phyloP scores from a whole-genome alignment of 2,113 vertebrate species.

The Onychostruthus taczanowskii region DNA sequence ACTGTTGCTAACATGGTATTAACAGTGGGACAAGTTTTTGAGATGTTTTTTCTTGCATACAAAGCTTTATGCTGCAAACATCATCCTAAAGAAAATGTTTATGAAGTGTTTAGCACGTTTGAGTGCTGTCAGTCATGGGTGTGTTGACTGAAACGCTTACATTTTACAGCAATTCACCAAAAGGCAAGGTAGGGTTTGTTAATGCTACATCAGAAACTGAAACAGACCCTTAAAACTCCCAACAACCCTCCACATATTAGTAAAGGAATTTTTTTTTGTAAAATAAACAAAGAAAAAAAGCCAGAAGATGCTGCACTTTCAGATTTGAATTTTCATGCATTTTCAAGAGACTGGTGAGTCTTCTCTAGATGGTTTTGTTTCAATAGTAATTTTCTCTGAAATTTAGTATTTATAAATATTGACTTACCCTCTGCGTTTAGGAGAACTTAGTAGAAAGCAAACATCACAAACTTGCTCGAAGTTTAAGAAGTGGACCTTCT shows the following conservation, averaged over 20 bases:
- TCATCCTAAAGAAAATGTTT: not conserved
- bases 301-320: not conserved
- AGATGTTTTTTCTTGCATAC: constrained; percentile 40
- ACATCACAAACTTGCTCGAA: constrained; percentile 96
- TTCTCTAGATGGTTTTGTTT: not conserved
- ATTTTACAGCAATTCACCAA: not conserved
- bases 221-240: not conserved
- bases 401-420: not conserved
- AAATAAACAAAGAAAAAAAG: not conserved
- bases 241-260: not conserved
- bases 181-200: not conserved
- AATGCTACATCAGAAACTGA: not conserved
- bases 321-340: not conserved
- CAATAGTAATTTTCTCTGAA: not conserved
- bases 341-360: not conserved
- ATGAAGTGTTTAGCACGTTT: not conserved
- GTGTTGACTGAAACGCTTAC: constrained; percentile 10
- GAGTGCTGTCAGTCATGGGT: constrained; percentile 20
- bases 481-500: constrained; percentile 94
- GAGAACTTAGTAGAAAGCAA: constrained; percentile 99
- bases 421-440: constrained; percentile 62
- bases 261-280: not conserved
- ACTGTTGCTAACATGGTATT: constrained; percentile 62
- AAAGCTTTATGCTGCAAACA: constrained; percentile 36
- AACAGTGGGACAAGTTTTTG: constrained; percentile 56